Conservation (phyloP, 1,140 invertebrate species). For the Caenorhabditis remanei region DNA sequence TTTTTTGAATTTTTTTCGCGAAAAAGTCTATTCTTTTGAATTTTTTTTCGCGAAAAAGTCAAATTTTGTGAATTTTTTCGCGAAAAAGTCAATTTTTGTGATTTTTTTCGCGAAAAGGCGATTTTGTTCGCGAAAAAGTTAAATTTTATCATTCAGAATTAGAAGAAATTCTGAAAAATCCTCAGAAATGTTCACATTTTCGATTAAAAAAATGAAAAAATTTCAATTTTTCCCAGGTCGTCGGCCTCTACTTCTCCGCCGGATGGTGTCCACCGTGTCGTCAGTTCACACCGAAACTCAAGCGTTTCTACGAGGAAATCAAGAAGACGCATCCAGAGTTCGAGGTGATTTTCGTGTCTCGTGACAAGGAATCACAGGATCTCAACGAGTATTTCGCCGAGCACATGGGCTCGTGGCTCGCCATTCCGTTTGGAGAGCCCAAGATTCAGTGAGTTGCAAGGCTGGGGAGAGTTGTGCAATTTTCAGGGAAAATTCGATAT, state of each 20-base stretch:
- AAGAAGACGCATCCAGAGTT: constrained; percentile 60
- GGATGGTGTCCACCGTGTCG: constrained; percentile 81
- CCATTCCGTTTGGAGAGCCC: constrained; percentile 69
- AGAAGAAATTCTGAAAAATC: no score
- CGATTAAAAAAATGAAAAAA: no score
- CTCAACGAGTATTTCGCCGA: constrained; percentile 78
- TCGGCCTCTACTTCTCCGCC: constrained; percentile 80
- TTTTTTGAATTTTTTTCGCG: no score
- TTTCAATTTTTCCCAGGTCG: constrained; percentile 16
- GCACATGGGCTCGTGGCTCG: constrained; percentile 77
- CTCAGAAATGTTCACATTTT: no score
- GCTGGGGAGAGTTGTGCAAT: no score
- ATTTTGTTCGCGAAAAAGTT: not conserved
- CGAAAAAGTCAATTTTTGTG: no score
- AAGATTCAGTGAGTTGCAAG: constrained; percentile 66
- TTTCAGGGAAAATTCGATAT: no score
- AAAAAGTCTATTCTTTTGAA: no score
- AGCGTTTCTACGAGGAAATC: constrained; percentile 48
- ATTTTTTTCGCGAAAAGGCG: no score
- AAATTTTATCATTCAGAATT: not conserved
- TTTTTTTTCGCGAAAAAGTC: no score
- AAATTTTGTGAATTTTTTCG: no score
- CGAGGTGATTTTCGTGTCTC: constrained; percentile 78
- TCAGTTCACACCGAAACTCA: constrained; percentile 79
- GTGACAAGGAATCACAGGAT: constrained; percentile 74